Evolutionary conservation across 2,797 vertebrate genomes (phyloP).

Genomic region (Forpus xanthops): DNA sequence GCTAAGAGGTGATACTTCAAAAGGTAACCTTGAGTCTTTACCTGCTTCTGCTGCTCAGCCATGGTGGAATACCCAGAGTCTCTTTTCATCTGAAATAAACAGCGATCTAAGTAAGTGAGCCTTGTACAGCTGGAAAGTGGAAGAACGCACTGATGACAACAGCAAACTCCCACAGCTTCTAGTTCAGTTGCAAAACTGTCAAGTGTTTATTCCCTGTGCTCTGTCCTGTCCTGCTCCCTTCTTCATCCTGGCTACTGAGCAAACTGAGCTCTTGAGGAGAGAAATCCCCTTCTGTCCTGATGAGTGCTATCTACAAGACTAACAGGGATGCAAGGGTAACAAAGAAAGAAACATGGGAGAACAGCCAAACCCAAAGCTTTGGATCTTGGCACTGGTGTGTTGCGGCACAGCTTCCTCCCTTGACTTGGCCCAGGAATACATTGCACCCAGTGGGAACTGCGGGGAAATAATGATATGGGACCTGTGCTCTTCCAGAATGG

Average conservation of each 20-base stretch:
- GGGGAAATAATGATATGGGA: neutral
- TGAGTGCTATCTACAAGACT: neutral
- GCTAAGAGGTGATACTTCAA: neutral
- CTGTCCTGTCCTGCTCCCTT: neutral
- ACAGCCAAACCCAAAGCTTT: neutral
- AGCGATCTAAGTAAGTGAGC: neutral
- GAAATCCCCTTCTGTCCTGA: neutral
- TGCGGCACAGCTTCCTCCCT: neutral
- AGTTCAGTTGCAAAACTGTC: neutral
- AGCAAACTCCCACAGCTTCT: neutral
- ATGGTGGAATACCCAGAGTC: neutral
- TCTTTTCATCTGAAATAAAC: constrained; percentile 69
- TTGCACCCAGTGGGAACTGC: neutral
- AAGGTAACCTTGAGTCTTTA: constrained; percentile 15
- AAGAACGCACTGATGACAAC: neutral
- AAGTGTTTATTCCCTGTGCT: neutral
- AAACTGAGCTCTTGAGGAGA: neutral
- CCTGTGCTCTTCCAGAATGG: neutral
- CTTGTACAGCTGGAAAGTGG: neutral
- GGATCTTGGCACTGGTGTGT: neutral
- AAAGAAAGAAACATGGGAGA: neutral
- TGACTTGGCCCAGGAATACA: neutral
- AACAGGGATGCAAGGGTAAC: neutral
- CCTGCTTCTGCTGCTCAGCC: constrained; percentile 53
- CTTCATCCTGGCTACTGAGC: neutral